Base-by-base conservation (phyloP, 2,888 invertebrate species). In the Drosophila kuntzei region DNA sequence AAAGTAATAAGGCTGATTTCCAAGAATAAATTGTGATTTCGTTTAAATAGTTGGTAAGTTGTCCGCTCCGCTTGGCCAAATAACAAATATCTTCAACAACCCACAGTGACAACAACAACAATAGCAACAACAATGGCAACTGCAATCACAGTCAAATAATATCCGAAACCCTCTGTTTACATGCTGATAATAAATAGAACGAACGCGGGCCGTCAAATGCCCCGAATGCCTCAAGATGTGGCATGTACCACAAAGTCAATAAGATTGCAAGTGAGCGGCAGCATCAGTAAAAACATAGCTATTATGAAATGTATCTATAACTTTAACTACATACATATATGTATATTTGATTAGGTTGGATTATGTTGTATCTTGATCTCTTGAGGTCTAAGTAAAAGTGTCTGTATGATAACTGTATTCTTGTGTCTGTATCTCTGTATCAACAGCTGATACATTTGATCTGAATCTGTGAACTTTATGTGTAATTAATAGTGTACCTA, bases 1-100 rank as follows among this genome's bases (percentile, higher is more conserved):
- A 80, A 76, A 76, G 86, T 66, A 70, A 80, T 83, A 86, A 82
- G 73, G 61, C 73, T 63, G 68, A 82, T 74, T 82, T 83, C 83
- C 67, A 46, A 74, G 83, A 83, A 83, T 86, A 76, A 51, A 54
- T 63, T 78, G 47, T 86, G 86, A 82, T 80, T 79, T 81, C 58
- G 65, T 79, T 71, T 14, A 76, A 76, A 69, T 69, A 76, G 59
- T 76, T 71, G 76, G 66, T 58, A 51, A 75, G 49, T 39, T 37
- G 57, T 27, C 29, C 55, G 55, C 37, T 14, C 44, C 44, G 32
- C 60, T 29, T 58, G 14, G 47, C 55, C 63, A 73, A 69, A 69
- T 58, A 67, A 61, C 68, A 73, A 49, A 74, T 71, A 59, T 51
- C 51, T 55, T 18, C 27, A 5, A 41, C 9, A 34, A 20, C 46